These are phyloP conservation scores for Cricetomys ansorgei DNA, from an alignment of 2,113 vertebrate species.

Conservation along the genomic window DNA sequence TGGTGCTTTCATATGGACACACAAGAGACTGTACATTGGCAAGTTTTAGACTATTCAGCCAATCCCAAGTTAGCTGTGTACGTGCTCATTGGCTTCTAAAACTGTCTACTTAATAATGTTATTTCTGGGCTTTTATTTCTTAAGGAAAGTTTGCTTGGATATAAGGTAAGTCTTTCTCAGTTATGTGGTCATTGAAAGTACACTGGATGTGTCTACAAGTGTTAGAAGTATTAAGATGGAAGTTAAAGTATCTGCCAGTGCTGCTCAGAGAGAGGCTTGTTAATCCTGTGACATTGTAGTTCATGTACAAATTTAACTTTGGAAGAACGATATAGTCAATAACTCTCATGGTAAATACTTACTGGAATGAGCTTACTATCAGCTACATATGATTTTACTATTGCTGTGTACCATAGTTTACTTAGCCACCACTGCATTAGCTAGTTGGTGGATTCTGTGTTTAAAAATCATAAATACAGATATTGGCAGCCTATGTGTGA, in stretches of 20 bases:
- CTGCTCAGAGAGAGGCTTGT: neutral
- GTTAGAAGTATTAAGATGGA: neutral
- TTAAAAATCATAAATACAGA: neutral
- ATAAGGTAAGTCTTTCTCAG: neutral
- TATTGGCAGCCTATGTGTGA: neutral
- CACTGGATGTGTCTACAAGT: neutral
- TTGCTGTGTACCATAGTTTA: neutral
- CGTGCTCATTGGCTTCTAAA: neutral
- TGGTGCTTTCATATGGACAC: neutral
- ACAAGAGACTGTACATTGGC: neutral
- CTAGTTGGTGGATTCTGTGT: neutral
- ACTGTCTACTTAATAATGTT: neutral
- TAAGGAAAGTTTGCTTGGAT: neutral
- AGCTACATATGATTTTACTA: neutral
- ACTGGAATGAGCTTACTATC: neutral
- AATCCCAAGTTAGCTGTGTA: neutral
- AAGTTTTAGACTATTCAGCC: neutral
- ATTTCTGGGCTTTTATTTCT: neutral
- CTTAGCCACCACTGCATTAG: neutral
- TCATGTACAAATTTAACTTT: neutral
- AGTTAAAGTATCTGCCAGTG: neutral
- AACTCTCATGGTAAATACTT: neutral
- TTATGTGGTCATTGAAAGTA: constrained; percentile 22
- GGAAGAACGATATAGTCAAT: neutral
- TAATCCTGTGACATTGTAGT: neutral